Base-by-base conservation (phyloP, 30 jellyfish, hydroid and myxozoan genomes). In the Clytia hemisphaerica region DNA sequence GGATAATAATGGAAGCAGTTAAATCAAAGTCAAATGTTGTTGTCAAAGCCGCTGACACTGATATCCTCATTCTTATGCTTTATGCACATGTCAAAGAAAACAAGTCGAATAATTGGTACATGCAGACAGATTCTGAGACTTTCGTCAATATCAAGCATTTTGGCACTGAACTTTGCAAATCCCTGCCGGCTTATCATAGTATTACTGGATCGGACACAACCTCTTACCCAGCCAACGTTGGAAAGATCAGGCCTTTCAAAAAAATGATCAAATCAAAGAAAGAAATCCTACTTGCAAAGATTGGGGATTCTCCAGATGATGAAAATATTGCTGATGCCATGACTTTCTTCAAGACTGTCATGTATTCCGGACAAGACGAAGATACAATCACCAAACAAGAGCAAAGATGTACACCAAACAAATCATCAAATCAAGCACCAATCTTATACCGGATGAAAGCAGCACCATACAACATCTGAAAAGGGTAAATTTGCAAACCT, bases 1-100 rank as follows among this genome's bases (percentile, higher is more conserved):
- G 53, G n/a, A 42, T 42, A 42, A 42, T 42, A 42, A 9, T 42
- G n/a, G 53, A 42, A 42, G 53, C 53, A 42, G 12, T 42, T 12
- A 42, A 42, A n/a, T 9, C 15, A 9, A n/a, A 42, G 53, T 9
- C 12, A 12, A n/a, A 42, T 42, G 53, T 42, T 9, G 53, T 42
- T 42, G 53, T n/a, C 15, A 42, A 42, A 42, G 53, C n/a, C n/a
- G 66, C 66, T 51, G 66, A 51, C 21, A 51, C 66, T 51, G 66
- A 51, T 27, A 16, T 51, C 21, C 66, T 51, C 21, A 21, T 51
- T 12, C 28, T 51, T 14, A 51, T 51, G 66, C 21, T 12, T 51
- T 51, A 51, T 21, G 66, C 66, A 7, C 66, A 51, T 51, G 14
- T 7, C 32, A 10, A 51, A 7, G 32, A 51, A 51, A 51, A 21